Percentiles rank a stretch among this genome's conserved stretches.
phyloP scores from a whole-genome alignment of 1,140 invertebrate genomes.

The Plodia interpunctella region DNA sequence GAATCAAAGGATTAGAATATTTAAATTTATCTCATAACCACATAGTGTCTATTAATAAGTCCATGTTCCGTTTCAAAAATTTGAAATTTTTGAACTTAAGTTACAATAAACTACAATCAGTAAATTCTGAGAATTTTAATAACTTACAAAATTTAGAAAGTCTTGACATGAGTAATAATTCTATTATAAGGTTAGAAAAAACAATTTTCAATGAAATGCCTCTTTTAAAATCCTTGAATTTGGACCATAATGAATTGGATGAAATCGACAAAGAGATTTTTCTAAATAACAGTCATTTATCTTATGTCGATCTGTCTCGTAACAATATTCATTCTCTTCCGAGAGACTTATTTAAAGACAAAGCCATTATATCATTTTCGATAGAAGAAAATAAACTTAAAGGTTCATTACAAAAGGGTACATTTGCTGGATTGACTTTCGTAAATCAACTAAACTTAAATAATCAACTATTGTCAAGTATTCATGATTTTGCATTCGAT shows the following conservation, averaged over 20 bases:
- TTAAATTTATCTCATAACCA: slow-evolving; percentile 37
- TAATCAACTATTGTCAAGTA: slow-evolving; percentile 30
- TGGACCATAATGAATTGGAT: slow-evolving; percentile 37
- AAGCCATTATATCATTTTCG: slow-evolving; percentile 33
- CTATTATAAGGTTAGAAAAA: slow-evolving; percentile 29
- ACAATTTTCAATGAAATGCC: slow-evolving; percentile 30
- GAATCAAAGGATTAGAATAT: slow-evolving; percentile 27
- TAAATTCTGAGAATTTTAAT: slow-evolving; percentile 30
- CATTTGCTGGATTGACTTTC: slow-evolving; percentile 38
- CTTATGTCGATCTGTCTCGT: slow-evolving; percentile 32
- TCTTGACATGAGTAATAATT: slow-evolving; percentile 38
- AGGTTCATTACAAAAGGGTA: slow-evolving; percentile 35
- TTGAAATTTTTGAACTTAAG: slow-evolving; percentile 32
- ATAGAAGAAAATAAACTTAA: slow-evolving; percentile 36
- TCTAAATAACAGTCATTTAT: slow-evolving; percentile 19
- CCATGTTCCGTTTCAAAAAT: slow-evolving; percentile 35
- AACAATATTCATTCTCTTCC: slow-evolving; percentile 39
- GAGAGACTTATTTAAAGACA: slow-evolving; percentile 36
- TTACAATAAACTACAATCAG: slow-evolving; percentile 34
- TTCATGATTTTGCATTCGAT: slow-evolving; percentile 45
- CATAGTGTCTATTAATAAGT: slow-evolving; percentile 33
- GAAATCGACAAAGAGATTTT: slow-evolving; percentile 33
- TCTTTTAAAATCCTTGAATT: slow-evolving; percentile 28
- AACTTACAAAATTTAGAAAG: slow-evolving; percentile 26
- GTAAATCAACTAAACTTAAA: slow-evolving; percentile 35